phyloP scores from a whole-genome alignment of 2,888 invertebrate species.

The Diarsia mendica region DNA sequence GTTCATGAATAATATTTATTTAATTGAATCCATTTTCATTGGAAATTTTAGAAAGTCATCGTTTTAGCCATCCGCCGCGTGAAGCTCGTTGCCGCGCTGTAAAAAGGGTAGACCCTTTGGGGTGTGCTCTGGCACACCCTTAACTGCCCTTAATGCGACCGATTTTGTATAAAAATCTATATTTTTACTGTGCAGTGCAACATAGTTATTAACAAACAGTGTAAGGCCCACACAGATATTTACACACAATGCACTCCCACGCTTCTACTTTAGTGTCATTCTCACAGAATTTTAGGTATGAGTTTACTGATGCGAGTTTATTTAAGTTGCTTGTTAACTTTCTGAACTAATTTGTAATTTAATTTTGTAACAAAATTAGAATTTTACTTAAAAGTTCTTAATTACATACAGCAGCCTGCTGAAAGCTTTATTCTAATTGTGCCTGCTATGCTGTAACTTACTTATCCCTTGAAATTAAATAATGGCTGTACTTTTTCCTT shows the following conservation, averaged over 20 bases:
- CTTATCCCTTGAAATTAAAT: not conserved
- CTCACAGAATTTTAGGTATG: not conserved
- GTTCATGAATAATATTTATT: not conserved
- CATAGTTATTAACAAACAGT: not conserved
- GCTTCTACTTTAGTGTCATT: not conserved
- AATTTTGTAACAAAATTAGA: not conserved
- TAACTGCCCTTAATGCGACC: not conserved
- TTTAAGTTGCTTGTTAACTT: not conserved
- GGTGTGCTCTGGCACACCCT: not conserved
- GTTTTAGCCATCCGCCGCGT: not conserved
- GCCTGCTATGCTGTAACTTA: not conserved
- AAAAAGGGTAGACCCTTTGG: not conserved
- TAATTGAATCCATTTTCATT: not conserved
- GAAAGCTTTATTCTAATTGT: not conserved
- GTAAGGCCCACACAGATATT: not conserved
- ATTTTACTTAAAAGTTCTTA: constrained; percentile 1
- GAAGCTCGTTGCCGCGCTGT: not conserved
- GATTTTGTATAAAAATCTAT: not conserved
- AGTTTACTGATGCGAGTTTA: not conserved
- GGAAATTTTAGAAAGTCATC: not conserved
- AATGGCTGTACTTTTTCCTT: constrained; percentile 5
- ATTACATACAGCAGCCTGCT: not conserved
- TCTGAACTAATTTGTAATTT: not conserved
- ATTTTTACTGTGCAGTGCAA: not conserved
- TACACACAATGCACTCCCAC: not conserved